phyloP scores from a whole-genome alignment of 2,113 vertebrate species.

The Scatophagus argus region DNA sequence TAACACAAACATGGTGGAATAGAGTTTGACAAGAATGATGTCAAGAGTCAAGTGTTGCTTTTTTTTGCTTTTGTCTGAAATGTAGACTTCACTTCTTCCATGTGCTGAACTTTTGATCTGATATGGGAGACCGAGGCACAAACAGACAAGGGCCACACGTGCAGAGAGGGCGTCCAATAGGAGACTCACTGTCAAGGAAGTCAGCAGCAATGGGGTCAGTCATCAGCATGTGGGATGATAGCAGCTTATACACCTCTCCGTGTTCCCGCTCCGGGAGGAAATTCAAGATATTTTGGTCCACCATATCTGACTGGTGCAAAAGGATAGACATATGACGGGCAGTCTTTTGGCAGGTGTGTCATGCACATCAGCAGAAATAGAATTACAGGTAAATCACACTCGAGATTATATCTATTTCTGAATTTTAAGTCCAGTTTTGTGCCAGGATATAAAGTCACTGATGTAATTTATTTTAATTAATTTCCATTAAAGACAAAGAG shows the following conservation, averaged over 20 bases:
- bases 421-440: neutral
- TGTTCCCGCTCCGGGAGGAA: constrained; percentile 94
- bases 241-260: constrained; percentile 89
- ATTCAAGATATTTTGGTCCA: constrained; percentile 95
- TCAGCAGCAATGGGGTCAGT: constrained; percentile 84
- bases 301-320: constrained; percentile 93
- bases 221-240: constrained; percentile 88
- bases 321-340: constrained; percentile 67
- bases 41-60: neutral
- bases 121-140: constrained; percentile 23
- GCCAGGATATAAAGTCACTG: neutral
- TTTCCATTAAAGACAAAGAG: too few relatives aligned
- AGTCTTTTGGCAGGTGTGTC: constrained; percentile 23
- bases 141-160: constrained; percentile 4
- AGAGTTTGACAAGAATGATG: neutral
- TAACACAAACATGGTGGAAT: neutral
- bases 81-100: neutral
- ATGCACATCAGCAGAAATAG: neutral
- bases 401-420: neutral
- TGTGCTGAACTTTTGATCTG: constrained; percentile 9
- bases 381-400: neutral
- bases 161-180: constrained; percentile 14
- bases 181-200: constrained; percentile 88
- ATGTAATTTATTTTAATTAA: neutral
- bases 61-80: neutral